Evolutionary conservation across 2,888 invertebrate genomes (phyloP).

Genomic region (Eledona agricola): DNA sequence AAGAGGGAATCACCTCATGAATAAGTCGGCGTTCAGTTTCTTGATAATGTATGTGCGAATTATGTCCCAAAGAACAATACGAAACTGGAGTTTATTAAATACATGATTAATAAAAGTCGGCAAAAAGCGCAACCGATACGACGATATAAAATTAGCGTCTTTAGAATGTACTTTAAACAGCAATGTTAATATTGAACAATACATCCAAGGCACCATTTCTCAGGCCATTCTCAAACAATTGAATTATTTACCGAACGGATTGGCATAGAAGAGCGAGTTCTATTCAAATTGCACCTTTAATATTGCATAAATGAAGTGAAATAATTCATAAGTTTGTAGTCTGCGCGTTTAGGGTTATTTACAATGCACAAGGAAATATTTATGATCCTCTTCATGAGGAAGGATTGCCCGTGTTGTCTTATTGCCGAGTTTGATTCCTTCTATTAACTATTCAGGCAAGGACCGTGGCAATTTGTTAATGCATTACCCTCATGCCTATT

Average conservation of each 20-base stretch:
- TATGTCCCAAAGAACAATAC: slow-evolving; percentile 27
- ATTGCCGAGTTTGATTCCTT: slow-evolving; percentile 59
- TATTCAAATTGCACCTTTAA: slow-evolving; percentile 65
- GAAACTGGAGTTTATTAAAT: slow-evolving; percentile 22
- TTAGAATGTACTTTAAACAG: slow-evolving; percentile 55
- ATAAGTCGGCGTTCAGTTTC: slow-evolving; percentile 24
- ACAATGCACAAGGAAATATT: slow-evolving; percentile 69
- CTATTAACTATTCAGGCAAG: slow-evolving; percentile 56
- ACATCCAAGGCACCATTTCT: slow-evolving; percentile 58
- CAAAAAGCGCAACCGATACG: slow-evolving; percentile 17
- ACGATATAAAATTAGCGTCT: slow-evolving; percentile 54
- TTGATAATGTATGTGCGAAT: slow-evolving; percentile 33
- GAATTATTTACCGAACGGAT: slow-evolving; percentile 63
- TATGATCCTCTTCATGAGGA: slow-evolving; percentile 62
- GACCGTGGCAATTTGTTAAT: slow-evolving; percentile 57
- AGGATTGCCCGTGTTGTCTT: slow-evolving; percentile 61
- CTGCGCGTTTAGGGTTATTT: slow-evolving; percentile 65
- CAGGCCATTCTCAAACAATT: slow-evolving; percentile 62
- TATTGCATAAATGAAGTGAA: slow-evolving; percentile 64
- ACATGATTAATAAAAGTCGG: slow-evolving; percentile 25
- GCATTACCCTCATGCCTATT: slow-evolving; percentile 46
- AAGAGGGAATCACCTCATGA: slow-evolving; percentile 17
- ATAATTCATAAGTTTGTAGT: slow-evolving; percentile 65
- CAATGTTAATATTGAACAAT: slow-evolving; percentile 59
- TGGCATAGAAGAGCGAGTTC: slow-evolving; percentile 63